Conservation (phyloP, 53 echinoderm and acorn worm genomes). For the Echinometra lucunter region DNA sequence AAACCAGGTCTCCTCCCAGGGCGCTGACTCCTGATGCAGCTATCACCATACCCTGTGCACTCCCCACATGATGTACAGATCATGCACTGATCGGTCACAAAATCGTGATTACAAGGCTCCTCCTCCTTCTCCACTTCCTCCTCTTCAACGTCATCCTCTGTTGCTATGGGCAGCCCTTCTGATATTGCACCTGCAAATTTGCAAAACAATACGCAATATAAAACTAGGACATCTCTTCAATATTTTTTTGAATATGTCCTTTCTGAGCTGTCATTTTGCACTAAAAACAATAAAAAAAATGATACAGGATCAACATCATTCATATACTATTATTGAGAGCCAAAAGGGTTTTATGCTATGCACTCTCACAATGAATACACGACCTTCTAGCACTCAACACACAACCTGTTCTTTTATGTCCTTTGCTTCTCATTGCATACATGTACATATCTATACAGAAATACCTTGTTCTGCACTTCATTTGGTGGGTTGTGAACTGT, state of each 20-base stretch:
- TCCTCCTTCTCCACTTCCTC: slow-evolving; percentile 88
- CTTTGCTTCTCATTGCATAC: neutral
- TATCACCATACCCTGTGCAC: slow-evolving; percentile 94
- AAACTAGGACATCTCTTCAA: neutral
- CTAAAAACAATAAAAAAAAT: neutral
- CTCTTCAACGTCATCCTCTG: slow-evolving; percentile 85
- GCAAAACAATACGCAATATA: neutral
- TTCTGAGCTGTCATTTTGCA: neutral
- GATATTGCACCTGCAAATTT: slow-evolving; percentile 68
- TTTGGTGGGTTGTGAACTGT: too few relatives aligned
- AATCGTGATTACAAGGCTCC: slow-evolving; percentile 88
- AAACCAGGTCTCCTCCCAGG: slow-evolving; percentile 89
- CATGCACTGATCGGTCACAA: slow-evolving; percentile 88
- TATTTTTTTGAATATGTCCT: neutral
- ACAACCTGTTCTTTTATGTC: neutral
- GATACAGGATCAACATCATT: too few relatives aligned
- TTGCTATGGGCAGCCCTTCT: slow-evolving; percentile 73
- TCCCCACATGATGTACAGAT: slow-evolving; percentile 92
- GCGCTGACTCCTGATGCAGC: slow-evolving; percentile 87
- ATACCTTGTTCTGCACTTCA: neutral
- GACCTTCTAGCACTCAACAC: too few relatives aligned
- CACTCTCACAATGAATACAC: too few relatives aligned
- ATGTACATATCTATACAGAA: neutral
- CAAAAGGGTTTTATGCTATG: too few relatives aligned
- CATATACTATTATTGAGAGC: too few relatives aligned